A percentile compares a stretch with the other conserved stretches of the same genome.
Evolutionary conservation across 1,140 invertebrate species (phyloP).

Genomic region (Sweltsa coloradensis): DNA sequence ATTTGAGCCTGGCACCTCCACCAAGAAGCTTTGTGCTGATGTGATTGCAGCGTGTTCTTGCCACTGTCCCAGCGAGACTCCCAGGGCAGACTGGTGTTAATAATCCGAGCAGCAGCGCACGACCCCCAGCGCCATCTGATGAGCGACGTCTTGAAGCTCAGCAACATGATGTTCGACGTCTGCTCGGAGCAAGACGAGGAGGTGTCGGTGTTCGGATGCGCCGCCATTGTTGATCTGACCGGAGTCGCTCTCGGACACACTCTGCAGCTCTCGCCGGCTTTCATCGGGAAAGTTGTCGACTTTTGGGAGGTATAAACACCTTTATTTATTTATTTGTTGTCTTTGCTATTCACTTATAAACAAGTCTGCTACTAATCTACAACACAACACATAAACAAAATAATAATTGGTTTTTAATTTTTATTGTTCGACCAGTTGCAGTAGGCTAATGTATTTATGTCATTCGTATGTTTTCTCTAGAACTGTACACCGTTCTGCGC

Average conservation of each 20-base stretch:
- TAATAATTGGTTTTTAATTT: too few species aligned
- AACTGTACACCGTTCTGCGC: constrained; percentile 54
- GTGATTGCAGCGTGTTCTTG: constrained; percentile 36
- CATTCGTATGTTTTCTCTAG: constrained; percentile 20
- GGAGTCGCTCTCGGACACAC: constrained; percentile 43
- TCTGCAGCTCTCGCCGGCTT: constrained; percentile 39
- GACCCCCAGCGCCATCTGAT: constrained; percentile 39
- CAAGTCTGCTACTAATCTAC: too few species aligned
- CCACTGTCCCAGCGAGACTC: constrained; percentile 38
- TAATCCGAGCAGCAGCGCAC: constrained; percentile 41
- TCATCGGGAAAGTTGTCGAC: constrained; percentile 43
- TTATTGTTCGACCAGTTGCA: too few species aligned
- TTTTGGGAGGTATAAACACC: constrained; percentile 50
- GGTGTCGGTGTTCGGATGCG: constrained; percentile 41
- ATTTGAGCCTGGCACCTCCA: too few species aligned
- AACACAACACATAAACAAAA: too few species aligned
- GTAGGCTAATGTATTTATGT: too few species aligned
- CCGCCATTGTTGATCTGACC: constrained; percentile 44
- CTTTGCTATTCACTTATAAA: too few species aligned
- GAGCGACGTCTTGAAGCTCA: constrained; percentile 43
- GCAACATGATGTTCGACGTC: constrained; percentile 19
- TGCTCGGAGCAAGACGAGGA: constrained; percentile 30
- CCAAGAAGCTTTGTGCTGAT: too few species aligned
- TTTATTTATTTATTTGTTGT: too few species aligned
- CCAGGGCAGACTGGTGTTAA: constrained; percentile 36